These are phyloP conservation scores for Acridotheres tristis DNA, from an alignment of 2,797 vertebrate species.

Conservation along the genomic window DNA sequence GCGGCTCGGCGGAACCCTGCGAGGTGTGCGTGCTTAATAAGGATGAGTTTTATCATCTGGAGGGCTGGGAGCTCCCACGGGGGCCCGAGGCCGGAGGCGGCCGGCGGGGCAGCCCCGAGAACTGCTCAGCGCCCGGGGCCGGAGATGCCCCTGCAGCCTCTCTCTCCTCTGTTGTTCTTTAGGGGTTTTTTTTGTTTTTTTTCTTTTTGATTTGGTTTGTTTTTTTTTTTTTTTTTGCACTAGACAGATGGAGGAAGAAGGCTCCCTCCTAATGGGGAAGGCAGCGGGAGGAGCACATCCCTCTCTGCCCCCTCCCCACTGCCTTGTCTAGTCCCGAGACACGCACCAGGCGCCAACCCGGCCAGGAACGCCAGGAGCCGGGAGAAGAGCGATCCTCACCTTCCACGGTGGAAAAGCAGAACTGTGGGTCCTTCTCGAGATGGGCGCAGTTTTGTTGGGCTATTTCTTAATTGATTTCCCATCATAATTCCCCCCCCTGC, in stretches of 20 bases:
- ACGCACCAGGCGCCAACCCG: slow-evolving; percentile 26
- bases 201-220: background rate
- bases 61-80: slow-evolving; percentile 57
- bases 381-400: background rate
- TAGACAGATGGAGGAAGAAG: slow-evolving; percentile 23
- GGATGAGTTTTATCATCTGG: slow-evolving; percentile 97
- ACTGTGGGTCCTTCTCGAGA: background rate
- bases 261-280: slow-evolving; percentile 6
- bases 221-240: background rate
- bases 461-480: background rate
- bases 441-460: background rate
- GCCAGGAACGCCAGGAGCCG: background rate
- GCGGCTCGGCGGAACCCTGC: slow-evolving; percentile 63
- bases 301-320: slow-evolving; percentile 3
- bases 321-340: slow-evolving; percentile 49
- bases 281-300: background rate
- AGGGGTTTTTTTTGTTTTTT: background rate
- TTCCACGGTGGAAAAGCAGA: background rate
- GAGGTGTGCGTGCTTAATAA: slow-evolving; percentile 49
- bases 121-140: background rate
- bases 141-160: slow-evolving; percentile 24
- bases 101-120: background rate
- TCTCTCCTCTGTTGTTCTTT: background rate
- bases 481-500: background rate
- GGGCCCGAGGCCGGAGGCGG: background rate